Evolutionary conservation across 2,797 vertebrate species (phyloP).

Genomic region (Chloroceryle amazona): DNA sequence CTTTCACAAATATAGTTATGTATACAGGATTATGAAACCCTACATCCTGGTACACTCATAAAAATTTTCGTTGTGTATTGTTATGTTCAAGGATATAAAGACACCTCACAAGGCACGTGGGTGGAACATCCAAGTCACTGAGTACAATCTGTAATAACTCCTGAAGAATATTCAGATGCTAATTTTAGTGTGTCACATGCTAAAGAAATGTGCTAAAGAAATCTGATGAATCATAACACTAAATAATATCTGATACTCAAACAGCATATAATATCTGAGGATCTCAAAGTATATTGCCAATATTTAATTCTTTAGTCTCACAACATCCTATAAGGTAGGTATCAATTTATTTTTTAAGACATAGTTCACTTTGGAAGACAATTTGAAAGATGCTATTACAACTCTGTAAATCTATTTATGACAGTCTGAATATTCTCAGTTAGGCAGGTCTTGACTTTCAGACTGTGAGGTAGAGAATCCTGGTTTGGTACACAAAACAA

Average conservation of each 20-base stretch:
- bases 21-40: fast-evolving
- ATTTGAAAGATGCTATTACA: background rate
- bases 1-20: background rate
- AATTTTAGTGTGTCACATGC: background rate
- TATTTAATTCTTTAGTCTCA: background rate
- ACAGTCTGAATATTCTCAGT: background rate
- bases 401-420: background rate
- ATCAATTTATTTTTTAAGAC: background rate
- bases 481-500: background rate
- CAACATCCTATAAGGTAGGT: background rate
- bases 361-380: background rate
- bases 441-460: background rate
- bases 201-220: background rate
- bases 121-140: background rate
- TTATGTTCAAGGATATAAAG: background rate
- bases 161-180: background rate
- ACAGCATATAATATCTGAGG: background rate
- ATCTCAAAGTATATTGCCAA: background rate
- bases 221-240: background rate
- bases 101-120: background rate
- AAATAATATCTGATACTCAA: background rate
- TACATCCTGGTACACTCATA: background rate
- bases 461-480: background rate
- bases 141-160: background rate
- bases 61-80: background rate